phyloP scores from a whole-genome alignment of 2,888 invertebrate species.

The Neoaliturus tenellus region DNA sequence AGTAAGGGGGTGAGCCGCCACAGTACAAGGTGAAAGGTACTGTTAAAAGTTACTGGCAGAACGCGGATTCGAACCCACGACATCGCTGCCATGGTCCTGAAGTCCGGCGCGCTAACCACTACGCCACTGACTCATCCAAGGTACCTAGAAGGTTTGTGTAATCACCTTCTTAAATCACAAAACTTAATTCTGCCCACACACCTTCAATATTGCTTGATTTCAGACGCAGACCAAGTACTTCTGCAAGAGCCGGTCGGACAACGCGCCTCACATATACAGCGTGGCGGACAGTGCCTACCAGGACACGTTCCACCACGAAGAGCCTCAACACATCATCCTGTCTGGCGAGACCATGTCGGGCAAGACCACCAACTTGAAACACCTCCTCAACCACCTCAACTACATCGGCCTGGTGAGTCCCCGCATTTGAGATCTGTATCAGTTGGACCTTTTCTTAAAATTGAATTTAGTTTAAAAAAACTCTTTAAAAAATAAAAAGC shows the following conservation, averaged over 20 bases:
- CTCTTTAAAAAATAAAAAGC: too few species aligned
- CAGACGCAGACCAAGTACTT: conserved; percentile 88
- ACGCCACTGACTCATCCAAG: too few species aligned
- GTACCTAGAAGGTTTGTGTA: too few species aligned
- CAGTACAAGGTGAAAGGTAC: too few species aligned
- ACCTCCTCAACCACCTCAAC: conserved; percentile 88
- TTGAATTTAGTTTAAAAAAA: too few species aligned
- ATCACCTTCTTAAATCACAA: too few species aligned
- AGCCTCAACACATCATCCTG: conserved; percentile 90
- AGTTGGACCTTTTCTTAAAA: not conserved
- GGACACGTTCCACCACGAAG: conserved; percentile 91
- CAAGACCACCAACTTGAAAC: conserved; percentile 90
- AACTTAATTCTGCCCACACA: too few species aligned
- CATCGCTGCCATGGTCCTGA: too few species aligned
- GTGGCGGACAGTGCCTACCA: conserved; percentile 94
- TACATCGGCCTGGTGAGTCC: conserved; percentile 82
- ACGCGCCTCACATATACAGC: conserved; percentile 92
- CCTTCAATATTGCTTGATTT: not conserved
- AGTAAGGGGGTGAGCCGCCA: too few species aligned
- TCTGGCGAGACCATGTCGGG: conserved; percentile 95
- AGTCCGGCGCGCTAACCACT: too few species aligned
- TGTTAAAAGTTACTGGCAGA: too few species aligned
- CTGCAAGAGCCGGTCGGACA: conserved; percentile 91
- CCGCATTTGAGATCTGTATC: not conserved
- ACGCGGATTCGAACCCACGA: too few species aligned